Percentiles rank a stretch among this genome's conserved stretches.
These are phyloP conservation scores for Metellina segmentata DNA, from an alignment of 2,888 invertebrate species.

Conservation along the genomic window DNA sequence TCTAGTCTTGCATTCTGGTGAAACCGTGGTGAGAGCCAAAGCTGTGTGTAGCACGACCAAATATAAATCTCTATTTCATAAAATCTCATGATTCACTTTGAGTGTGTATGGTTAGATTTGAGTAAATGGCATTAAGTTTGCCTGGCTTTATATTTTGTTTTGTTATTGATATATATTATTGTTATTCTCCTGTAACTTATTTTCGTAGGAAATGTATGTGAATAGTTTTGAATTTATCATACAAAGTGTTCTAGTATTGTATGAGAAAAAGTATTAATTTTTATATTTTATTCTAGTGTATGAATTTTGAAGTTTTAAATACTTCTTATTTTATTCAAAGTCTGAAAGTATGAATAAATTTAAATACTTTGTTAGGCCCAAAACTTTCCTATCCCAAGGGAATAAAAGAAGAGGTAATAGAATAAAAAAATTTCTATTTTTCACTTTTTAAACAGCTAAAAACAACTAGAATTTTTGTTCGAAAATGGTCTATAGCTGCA, in stretches of 20 bases:
- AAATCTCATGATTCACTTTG: slow-evolving; percentile 4
- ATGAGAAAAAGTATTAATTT: not conserved
- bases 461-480: no score
- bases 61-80: not conserved
- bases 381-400: no score
- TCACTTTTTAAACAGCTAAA: no score
- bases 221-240: not conserved
- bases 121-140: slow-evolving; percentile 3
- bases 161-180: slow-evolving; percentile 4
- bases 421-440: no score
- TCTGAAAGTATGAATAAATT: no score
- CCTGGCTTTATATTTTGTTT: slow-evolving; percentile 43
- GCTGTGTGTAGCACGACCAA: slow-evolving; percentile 11
- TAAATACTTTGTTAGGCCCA: no score
- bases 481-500: no score
- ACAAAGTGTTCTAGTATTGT: not conserved
- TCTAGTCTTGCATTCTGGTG: slow-evolving; percentile 7
- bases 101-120: not conserved
- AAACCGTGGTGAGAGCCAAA: slow-evolving; percentile 24
- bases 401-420: no score
- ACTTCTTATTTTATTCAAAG: not conserved
- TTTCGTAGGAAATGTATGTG: slow-evolving; percentile 14
- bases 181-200: slow-evolving; percentile 2
- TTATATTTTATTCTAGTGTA: not conserved
- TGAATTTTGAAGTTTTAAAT: not conserved